phyloP scores from a whole-genome alignment of 2,113 vertebrate species.

The Thamnophis sirtalis region DNA sequence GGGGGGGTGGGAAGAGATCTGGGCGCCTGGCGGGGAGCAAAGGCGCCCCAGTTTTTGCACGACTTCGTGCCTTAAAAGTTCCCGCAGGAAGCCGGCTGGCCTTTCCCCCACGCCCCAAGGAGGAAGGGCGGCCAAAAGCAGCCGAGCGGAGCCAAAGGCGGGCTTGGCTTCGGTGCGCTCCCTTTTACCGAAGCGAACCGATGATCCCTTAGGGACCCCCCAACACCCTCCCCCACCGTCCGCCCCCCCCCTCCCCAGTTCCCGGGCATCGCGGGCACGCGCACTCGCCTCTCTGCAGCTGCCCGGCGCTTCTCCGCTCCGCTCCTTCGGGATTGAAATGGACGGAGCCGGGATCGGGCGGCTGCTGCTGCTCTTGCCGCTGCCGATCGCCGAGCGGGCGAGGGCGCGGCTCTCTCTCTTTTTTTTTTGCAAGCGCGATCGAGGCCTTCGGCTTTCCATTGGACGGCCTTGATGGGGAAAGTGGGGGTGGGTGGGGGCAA shows the following conservation, averaged over 20 bases:
- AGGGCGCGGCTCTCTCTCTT: neutral
- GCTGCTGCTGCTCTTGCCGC: neutral
- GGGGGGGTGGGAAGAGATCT: no score
- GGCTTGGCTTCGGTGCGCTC: neutral
- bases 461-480: neutral
- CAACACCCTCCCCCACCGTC: rapidly evolving
- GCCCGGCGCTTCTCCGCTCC: neutral
- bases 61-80: neutral
- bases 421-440: neutral
- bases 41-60: neutral
- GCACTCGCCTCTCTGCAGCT: neutral
- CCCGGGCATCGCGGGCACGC: neutral
- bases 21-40: neutral
- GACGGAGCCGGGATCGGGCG: neutral
- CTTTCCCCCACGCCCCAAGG: neutral
- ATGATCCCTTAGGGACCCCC: neutral
- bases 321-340: neutral
- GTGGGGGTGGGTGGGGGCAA: neutral
- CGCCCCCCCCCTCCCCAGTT: neutral
- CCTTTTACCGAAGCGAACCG: neutral
- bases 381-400: neutral
- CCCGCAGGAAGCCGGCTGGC: neutral
- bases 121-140: neutral
- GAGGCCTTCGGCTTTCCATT: neutral
- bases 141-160: neutral